Evolutionary conservation across 2,888 invertebrate genomes (phyloP), one percentile per base, ranked within the genome.

Genomic region (Cyclophora albipunctata): DNA sequence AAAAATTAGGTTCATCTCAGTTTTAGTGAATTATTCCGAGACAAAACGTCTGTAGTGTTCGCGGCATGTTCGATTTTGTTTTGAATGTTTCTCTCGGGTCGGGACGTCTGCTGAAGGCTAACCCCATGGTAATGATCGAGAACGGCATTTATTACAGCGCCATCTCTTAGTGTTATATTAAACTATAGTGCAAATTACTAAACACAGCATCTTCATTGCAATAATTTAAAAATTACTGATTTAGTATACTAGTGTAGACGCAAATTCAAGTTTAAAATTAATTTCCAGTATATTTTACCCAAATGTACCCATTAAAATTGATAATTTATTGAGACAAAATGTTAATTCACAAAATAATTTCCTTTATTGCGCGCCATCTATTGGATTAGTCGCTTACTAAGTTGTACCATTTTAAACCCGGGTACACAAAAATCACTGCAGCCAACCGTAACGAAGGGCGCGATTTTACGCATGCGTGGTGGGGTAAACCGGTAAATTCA

Each of bases 401-500:
- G 4, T 37, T 4, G 5, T 37, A 37, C 37, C 5, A 4, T 37
- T 37, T 37, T 37, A 37, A 20, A 20, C 5, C 4, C 4, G 37
- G 37, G 37, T 37, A 4, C 5, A 41, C 34, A 3, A 52, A 54
- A 52, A 52, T 50, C 43, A 50, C 45, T 4, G 35, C 58, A 57
- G 59, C 74, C 73, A 75, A 72, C 72, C 68, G 66, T 63, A 62
- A 51, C 58, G 65, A 69, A 73, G 73, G 72, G 69, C 69, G 63
- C 58, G 58, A 42, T 71, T 75, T 70, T 80, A 85, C 86, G 81
- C 86, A 76, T 78, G 87, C 86, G 86, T 74, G 72, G 81, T 73
- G 84, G 81, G 78, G 81, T 63, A 66, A 66, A 54, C 63, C 78
- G 74, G 77, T 78, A 75, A 72, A 71, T 20, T 20, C 20, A 20